Percentiles rank a stretch among this genome's conserved stretches.
Conservation (phyloP, 2,797 vertebrate genomes). For the Remorina albescens region DNA sequence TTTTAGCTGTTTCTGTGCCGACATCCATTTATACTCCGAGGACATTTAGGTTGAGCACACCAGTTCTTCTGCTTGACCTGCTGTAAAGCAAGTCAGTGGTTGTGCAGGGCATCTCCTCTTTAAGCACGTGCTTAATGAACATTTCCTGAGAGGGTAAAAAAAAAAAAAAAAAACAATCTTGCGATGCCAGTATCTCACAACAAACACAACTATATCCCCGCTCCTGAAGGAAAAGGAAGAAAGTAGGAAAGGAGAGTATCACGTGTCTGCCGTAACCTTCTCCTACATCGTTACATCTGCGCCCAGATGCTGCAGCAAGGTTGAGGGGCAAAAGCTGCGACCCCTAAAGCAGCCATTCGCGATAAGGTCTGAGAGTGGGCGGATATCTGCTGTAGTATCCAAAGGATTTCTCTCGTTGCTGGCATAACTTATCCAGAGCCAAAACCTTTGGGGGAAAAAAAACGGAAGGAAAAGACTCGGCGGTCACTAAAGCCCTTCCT, state of each 20-base stretch:
- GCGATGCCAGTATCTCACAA: background rate
- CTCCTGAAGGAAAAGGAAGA: no score
- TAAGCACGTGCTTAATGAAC: background rate
- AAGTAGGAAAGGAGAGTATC: no score
- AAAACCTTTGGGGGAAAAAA: conserved; percentile 41
- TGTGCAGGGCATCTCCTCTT: background rate
- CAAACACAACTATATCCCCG: background rate
- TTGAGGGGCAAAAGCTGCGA: conserved; percentile 42
- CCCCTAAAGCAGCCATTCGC: conserved; percentile 40
- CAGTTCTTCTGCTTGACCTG: no score
- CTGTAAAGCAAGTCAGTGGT: background rate
- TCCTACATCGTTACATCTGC: conserved; percentile 26
- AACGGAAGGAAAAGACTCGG: conserved; percentile 48
- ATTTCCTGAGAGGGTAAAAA: background rate
- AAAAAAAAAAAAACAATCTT: background rate
- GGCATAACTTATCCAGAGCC: conserved; percentile 55
- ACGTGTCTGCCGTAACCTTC: conserved; percentile 27
- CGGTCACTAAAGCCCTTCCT: conserved; percentile 62
- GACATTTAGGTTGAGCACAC: no score
- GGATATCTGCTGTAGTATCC: conserved; percentile 39
- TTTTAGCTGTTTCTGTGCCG: no score
- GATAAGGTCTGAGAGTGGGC: conserved; percentile 65
- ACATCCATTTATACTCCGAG: no score
- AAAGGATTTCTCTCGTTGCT: conserved; percentile 63
- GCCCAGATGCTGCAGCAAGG: conserved; percentile 18